phyloP scores from a whole-genome alignment of 2,797 vertebrate species.

The Sparus aurata region DNA sequence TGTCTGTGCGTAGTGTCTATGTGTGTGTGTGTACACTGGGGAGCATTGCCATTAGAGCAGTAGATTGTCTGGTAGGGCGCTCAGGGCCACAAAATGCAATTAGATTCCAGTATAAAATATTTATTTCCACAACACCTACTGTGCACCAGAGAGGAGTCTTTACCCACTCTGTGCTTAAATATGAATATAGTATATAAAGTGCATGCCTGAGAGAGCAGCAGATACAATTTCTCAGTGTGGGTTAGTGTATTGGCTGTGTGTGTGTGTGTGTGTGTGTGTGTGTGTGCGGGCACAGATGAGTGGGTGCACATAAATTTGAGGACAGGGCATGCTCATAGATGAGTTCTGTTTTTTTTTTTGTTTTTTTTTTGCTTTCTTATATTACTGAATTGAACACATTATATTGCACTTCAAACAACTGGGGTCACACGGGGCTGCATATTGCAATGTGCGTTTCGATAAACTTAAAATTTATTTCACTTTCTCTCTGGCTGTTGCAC shows the following conservation, averaged over 20 bases:
- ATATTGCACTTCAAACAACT: slow-evolving; percentile 25
- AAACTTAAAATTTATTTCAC: background rate
- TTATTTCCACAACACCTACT: slow-evolving; percentile 84
- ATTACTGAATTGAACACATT: slow-evolving; percentile 42
- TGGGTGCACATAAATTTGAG: slow-evolving; percentile 47
- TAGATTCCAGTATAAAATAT: slow-evolving; percentile 83
- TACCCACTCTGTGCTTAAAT: slow-evolving; percentile 73
- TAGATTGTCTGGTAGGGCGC: slow-evolving; percentile 82
- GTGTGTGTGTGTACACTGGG: slow-evolving; percentile 27
- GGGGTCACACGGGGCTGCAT: background rate
- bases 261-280: slow-evolving; percentile 21
- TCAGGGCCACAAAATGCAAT: slow-evolving; percentile 85
- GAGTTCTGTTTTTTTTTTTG: slow-evolving; percentile 40
- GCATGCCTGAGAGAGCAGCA: slow-evolving; percentile 70
- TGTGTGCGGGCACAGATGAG: slow-evolving; percentile 37
- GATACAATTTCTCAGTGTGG: slow-evolving; percentile 65
- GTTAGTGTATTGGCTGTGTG: slow-evolving; percentile 29
- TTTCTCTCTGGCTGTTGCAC: background rate
- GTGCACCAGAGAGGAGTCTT: slow-evolving; percentile 70
- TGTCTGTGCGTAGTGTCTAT: slow-evolving; percentile 22
- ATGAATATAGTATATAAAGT: slow-evolving; percentile 77
- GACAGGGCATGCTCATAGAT: slow-evolving; percentile 39
- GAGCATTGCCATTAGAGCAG: slow-evolving; percentile 74
- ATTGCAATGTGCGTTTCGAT: background rate
- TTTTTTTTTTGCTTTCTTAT: slow-evolving; percentile 43